Evolutionary conservation across 2,113 vertebrate genomes (phyloP).

Genomic region (Myiozetetes cayanensis): DNA sequence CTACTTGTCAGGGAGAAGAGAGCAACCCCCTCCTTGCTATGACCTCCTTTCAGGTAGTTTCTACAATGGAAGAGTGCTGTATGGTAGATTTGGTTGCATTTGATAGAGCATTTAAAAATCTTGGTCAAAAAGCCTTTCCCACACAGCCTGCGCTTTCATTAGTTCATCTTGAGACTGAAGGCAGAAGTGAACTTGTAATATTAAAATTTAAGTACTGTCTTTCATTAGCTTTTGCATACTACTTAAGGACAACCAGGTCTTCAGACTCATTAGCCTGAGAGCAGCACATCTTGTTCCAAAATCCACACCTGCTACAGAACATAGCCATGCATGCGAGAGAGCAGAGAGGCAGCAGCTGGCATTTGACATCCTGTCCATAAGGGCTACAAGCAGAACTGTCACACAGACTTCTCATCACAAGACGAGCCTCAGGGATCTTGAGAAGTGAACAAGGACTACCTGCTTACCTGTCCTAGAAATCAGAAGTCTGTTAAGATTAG

Average conservation of each 20-base stretch:
- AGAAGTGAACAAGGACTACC: neutral
- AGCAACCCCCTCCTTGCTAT: neutral
- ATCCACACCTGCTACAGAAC: neutral
- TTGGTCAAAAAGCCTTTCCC: neutral
- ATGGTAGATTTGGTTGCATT: neutral
- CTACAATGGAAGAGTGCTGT: neutral
- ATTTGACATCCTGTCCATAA: neutral
- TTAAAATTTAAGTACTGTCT: neutral
- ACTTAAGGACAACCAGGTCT: neutral
- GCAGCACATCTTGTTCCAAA: neutral
- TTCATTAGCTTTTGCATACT: neutral
- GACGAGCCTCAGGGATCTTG: neutral
- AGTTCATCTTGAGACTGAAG: neutral
- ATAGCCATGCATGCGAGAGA: rapidly evolving
- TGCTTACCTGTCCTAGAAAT: neutral
- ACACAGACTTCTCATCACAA: neutral
- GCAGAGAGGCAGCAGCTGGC: neutral
- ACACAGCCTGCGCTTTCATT: neutral
- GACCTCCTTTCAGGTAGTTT: neutral
- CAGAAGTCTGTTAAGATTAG: neutral
- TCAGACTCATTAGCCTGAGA: neutral
- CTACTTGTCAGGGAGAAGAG: neutral
- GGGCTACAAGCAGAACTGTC: neutral
- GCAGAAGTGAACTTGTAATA: neutral
- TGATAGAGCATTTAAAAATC: neutral